Percentiles rank a stretch among this genome's conserved stretches.
These are phyloP conservation scores for Camponotus fellah DNA, from an alignment of 2,888 invertebrate species.

Conservation along the genomic window DNA sequence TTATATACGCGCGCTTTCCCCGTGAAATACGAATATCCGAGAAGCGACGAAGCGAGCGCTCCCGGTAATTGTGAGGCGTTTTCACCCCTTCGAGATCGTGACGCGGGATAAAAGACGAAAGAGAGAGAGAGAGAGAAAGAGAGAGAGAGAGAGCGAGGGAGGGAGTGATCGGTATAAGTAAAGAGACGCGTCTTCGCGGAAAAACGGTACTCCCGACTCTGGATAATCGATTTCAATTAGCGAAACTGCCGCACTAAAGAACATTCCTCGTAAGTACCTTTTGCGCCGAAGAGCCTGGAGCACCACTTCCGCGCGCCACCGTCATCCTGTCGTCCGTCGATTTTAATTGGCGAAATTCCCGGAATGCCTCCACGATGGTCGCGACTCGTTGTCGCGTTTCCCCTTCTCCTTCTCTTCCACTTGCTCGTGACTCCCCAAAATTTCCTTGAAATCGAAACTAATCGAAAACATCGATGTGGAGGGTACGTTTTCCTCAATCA, in stretches of 20 bases:
- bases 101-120: background rate
- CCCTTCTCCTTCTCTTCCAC: background rate
- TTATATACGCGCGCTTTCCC: slow-evolving; percentile 45
- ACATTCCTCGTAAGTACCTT: slow-evolving; percentile 73
- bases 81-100: slow-evolving; percentile 36
- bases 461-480: slow-evolving; percentile 36
- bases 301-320: slow-evolving; percentile 17
- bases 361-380: slow-evolving; percentile 65
- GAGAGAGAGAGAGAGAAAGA: background rate
- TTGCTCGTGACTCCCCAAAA: slow-evolving; percentile 26
- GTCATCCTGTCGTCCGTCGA: slow-evolving; percentile 64
- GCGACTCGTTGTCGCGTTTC: slow-evolving; percentile 54
- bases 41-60: slow-evolving; percentile 65
- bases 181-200: slow-evolving; percentile 59
- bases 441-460: slow-evolving; percentile 63
- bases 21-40: slow-evolving; percentile 74
- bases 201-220: slow-evolving; percentile 55
- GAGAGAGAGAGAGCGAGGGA: background rate
- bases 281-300: slow-evolving; percentile 63
- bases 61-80: slow-evolving; percentile 67
- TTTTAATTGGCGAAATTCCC: slow-evolving; percentile 76
- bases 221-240: slow-evolving; percentile 79
- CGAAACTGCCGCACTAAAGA: slow-evolving; percentile 76
- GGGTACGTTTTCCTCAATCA: background rate
- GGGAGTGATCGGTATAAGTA: slow-evolving; percentile 8